A percentile compares a stretch with the other conserved stretches of the same genome.
Evolutionary conservation across 37 sponge, comb jelly and placozoan genomes (phyloP).

Genomic region (Petrosia ficiformis): DNA sequence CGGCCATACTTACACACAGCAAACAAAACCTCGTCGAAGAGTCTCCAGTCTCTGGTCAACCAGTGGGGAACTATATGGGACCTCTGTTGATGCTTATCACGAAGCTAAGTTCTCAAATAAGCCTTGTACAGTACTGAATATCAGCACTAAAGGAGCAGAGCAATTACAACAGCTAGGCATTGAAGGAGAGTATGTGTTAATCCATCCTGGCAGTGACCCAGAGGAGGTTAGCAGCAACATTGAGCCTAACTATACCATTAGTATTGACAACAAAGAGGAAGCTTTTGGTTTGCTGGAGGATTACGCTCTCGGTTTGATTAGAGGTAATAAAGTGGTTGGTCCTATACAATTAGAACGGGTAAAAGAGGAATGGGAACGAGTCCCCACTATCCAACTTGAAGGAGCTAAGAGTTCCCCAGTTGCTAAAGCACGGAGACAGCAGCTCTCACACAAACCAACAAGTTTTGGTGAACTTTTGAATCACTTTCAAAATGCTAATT

Average conservation of each 20-base stretch:
- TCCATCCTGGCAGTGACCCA: slow-evolving; percentile 2
- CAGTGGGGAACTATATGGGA: slow-evolving; percentile 52
- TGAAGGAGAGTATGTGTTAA: slow-evolving; percentile 23
- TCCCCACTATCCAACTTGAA: slow-evolving; percentile 42
- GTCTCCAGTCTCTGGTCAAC: slow-evolving; percentile 7
- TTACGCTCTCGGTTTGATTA: slow-evolving; percentile 18
- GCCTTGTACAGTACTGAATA: slow-evolving; percentile 59
- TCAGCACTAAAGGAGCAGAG: slow-evolving; percentile 50
- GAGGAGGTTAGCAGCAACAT: background rate
- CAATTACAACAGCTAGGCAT: slow-evolving; percentile 44
- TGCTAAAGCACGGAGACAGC: background rate
- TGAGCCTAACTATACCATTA: slow-evolving; percentile 27
- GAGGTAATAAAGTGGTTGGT: background rate
- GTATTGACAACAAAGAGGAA: slow-evolving; percentile 19
- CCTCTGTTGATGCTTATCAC: slow-evolving; percentile 30
- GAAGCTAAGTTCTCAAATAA: slow-evolving; percentile 42
- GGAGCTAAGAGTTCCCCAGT: background rate
- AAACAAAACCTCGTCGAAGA: background rate
- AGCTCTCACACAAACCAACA: background rate
- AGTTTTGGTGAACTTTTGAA: slow-evolving; percentile 57
- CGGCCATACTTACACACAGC: background rate
- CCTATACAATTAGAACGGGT: slow-evolving; percentile 13
- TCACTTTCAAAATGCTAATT: slow-evolving; percentile 47
- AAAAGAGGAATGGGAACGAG: slow-evolving; percentile 47
- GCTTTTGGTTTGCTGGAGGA: slow-evolving; percentile 22